Percentiles rank a stretch among this genome's conserved stretches.
Conservation (phyloP, 1,140 invertebrate species). For the Caligus rogercresseyi region DNA sequence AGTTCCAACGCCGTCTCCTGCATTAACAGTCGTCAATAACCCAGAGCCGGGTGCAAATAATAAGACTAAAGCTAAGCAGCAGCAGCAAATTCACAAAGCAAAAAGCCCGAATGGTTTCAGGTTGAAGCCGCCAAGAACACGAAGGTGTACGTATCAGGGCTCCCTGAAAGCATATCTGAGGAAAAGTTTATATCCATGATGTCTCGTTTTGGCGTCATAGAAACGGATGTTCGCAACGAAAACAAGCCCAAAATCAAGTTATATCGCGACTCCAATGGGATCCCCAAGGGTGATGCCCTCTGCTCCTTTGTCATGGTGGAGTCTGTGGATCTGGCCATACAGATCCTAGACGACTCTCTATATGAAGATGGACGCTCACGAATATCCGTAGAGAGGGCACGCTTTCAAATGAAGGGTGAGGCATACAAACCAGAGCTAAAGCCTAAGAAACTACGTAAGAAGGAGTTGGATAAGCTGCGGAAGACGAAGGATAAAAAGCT, state of each 20-base stretch:
- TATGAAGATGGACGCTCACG: constrained; percentile 50
- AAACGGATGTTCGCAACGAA: constrained; percentile 52
- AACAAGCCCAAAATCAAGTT: constrained; percentile 84
- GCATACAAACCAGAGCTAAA: constrained; percentile 76
- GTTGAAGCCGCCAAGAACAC: constrained; percentile 78
- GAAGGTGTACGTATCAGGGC: constrained; percentile 87
- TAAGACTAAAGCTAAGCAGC: constrained; percentile 11
- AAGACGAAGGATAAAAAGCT: constrained; percentile 77
- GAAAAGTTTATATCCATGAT: constrained; percentile 77
- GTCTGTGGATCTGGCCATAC: constrained; percentile 78
- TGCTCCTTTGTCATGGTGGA: constrained; percentile 96
- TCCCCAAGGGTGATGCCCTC: constrained; percentile 83
- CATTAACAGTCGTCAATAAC: not conserved
- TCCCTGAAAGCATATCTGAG: constrained; percentile 73
- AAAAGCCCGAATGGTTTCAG: constrained; percentile 65
- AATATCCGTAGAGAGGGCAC: constrained; percentile 71
- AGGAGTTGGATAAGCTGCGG: constrained; percentile 73
- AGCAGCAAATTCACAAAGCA: not conserved
- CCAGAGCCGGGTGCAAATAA: constrained; percentile 18
- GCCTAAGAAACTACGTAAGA: constrained; percentile 74
- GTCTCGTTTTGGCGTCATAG: constrained; percentile 88
- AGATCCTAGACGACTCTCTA: constrained; percentile 68
- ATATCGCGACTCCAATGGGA: constrained; percentile 63
- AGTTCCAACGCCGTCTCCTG: not conserved
- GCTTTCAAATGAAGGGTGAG: constrained; percentile 84